These are phyloP conservation scores for Tenthredo amoena DNA, from an alignment of 2,888 invertebrate species.

Conservation along the genomic window DNA sequence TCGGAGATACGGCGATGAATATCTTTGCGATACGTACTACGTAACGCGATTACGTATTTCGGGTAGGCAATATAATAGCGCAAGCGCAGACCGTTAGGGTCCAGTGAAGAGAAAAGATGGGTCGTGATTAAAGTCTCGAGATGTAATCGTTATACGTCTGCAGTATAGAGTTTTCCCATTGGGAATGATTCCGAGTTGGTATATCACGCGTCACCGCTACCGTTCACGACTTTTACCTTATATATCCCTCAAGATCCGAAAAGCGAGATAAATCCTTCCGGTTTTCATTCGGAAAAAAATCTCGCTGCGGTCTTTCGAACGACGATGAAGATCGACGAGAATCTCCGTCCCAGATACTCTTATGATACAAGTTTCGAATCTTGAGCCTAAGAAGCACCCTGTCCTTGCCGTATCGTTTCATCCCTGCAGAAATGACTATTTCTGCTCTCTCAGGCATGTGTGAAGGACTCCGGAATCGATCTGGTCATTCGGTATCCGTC, in stretches of 20 bases:
- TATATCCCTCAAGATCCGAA: background rate
- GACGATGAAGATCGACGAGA: background rate
- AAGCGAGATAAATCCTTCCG: constrained; percentile 27
- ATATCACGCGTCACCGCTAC: background rate
- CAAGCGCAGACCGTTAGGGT: background rate
- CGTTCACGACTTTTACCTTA: background rate
- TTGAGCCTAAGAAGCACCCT: background rate
- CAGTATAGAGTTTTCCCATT: background rate
- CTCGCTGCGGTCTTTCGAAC: background rate
- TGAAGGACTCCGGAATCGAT: constrained; percentile 29
- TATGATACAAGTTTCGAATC: background rate
- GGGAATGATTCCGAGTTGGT: background rate
- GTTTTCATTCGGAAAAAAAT: background rate
- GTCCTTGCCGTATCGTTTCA: background rate
- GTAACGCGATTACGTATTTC: constrained; percentile 20
- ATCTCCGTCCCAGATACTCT: background rate
- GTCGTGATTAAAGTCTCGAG: constrained; percentile 22
- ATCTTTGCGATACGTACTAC: constrained; percentile 2
- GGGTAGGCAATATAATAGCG: background rate
- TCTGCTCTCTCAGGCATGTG: constrained; percentile 5
- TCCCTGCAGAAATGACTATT: background rate
- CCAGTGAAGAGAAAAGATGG: constrained; percentile 14
- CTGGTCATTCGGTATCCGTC: background rate
- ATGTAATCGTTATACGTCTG: constrained; percentile 24
- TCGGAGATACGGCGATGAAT: background rate